Evolutionary conservation across 2,888 invertebrate species (phyloP).

Genomic region (Drosophila gaucha): DNA sequence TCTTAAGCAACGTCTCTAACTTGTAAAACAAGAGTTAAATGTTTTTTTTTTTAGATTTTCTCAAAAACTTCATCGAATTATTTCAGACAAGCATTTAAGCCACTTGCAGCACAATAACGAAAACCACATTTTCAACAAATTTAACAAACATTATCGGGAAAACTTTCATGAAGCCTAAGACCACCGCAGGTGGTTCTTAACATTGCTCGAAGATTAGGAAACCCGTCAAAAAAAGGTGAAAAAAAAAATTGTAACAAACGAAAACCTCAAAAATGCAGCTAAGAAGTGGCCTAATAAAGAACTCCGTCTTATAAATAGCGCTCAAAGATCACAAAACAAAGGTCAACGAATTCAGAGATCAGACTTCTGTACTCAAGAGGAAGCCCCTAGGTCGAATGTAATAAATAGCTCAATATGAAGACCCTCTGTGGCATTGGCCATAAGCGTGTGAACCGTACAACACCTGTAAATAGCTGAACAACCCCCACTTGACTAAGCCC

Average conservation of each 20-base stretch:
- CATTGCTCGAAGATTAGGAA: slow-evolving; percentile 39
- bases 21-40: no score
- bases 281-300: slow-evolving; percentile 40
- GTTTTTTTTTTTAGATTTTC: no score
- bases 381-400: slow-evolving; percentile 15
- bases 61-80: no score
- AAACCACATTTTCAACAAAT: slow-evolving; percentile 2
- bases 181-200: slow-evolving; percentile 18
- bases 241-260: slow-evolving; percentile 9
- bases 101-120: no score
- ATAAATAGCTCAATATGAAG: slow-evolving; percentile 42
- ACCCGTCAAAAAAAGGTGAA: slow-evolving; percentile 17
- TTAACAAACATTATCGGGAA: neutral
- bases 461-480: slow-evolving; percentile 53
- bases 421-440: slow-evolving; percentile 23
- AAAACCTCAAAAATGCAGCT: slow-evolving; percentile 49
- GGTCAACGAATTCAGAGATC: slow-evolving; percentile 33
- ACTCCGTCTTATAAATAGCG: slow-evolving; percentile 16
- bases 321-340: slow-evolving; percentile 23
- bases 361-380: slow-evolving; percentile 17
- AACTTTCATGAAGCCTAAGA: slow-evolving; percentile 6
- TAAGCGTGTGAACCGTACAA: slow-evolving; percentile 51
- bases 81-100: no score
- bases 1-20: no score
- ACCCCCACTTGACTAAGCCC: slow-evolving; percentile 34